Base-by-base conservation (phyloP, 2,113 vertebrate species). In the Sardina pilchardus region DNA sequence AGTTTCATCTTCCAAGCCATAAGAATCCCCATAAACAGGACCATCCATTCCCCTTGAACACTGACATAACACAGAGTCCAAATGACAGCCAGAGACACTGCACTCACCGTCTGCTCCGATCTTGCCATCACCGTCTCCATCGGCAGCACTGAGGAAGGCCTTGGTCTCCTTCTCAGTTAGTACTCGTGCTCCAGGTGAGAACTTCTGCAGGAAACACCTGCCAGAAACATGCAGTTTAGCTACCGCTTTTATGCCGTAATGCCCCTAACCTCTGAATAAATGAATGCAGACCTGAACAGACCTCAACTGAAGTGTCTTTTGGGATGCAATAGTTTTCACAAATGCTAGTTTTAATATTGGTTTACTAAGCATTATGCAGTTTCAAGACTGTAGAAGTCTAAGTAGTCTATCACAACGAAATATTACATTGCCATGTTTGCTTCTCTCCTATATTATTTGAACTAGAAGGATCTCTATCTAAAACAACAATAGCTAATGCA, bases 121-220 rank as follows among this genome's bases (percentile, higher is more conserved):
- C 92, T 94, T 96, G 0, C 98, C 98, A 4, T 99, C 98, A 6
- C 95, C 96, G 0, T 99, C 97, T 0, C 96, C 96, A 82, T 99
- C 98, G 39, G 95, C 96, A 26, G 95, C 95, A 3, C 90, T 89
- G 91, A 99, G 86, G 93, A 99, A 95, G 81, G 90, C 94, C 92
- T 96, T 98, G 88, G 96, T 97, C 94, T 99, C 98, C 85, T 95
- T 95, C 81, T 93, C 86, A 0, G 96, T 99, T 92, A 99, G 92
- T 71, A 96, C 95, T 50, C 98, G 96, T 88, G 98, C 98, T 30
- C 95, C 94, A 1, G 95, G 88, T 71, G 95, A 93, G 92, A 99
- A 99, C 91, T 96, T 97, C 96, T 99, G 97, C 84, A 99, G 97
- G 93, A 99, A 97, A 92, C 94, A 98, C 94, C 98, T 99, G 87